phyloP scores from a whole-genome alignment of 2,797 vertebrate species.

The Syndactyla subalaris region DNA sequence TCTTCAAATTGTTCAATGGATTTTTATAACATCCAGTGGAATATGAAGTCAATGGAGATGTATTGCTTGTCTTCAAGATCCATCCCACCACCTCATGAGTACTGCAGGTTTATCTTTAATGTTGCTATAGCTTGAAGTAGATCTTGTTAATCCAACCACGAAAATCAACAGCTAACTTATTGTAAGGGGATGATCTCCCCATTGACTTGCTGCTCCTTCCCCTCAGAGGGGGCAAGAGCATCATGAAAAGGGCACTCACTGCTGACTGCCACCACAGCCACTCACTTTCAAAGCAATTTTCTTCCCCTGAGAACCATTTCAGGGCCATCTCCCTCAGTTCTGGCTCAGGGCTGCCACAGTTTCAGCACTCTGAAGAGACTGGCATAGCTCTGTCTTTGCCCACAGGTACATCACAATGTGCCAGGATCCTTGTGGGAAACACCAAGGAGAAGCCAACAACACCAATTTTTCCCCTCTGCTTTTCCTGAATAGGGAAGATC shows the following conservation, averaged over 20 bases:
- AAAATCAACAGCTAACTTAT: neutral
- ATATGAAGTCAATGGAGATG: fast-evolving
- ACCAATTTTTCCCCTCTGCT: fast-evolving
- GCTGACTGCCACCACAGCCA: neutral
- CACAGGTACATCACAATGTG: fast-evolving
- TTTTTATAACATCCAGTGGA: fast-evolving
- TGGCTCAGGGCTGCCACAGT: neutral
- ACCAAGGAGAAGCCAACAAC: neutral
- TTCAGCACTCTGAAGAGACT: fast-evolving
- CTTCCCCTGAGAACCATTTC: fast-evolving
- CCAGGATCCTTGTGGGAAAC: fast-evolving
- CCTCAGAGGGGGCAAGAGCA: fast-evolving
- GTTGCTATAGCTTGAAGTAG: neutral
- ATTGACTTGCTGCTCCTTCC: neutral
- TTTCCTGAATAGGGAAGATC: neutral
- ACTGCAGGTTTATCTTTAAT: neutral
- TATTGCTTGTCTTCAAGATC: neutral
- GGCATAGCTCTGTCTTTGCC: neutral
- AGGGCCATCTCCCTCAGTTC: fast-evolving
- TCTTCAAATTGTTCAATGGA: fast-evolving
- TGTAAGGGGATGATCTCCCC: neutral
- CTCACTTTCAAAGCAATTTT: fast-evolving
- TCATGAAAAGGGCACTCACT: fast-evolving
- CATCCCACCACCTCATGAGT: neutral
- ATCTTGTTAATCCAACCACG: neutral